Evolutionary conservation across 2,113 vertebrate genomes (phyloP).

Genomic region (Regulus satrapa): DNA sequence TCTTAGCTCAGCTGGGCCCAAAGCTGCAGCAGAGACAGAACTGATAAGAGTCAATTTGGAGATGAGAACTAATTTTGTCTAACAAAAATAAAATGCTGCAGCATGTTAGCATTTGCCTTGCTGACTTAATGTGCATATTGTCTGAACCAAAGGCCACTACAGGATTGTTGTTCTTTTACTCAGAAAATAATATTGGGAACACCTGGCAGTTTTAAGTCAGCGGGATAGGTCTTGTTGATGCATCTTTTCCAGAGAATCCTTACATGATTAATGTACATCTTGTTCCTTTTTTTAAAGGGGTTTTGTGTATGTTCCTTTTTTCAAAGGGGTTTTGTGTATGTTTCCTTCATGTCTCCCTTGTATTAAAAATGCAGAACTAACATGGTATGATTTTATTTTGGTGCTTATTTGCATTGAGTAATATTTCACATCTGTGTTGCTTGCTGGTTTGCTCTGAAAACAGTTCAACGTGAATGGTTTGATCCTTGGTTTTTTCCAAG

Average conservation of each 20-base stretch:
- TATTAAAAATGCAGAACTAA: slow-evolving; percentile 24
- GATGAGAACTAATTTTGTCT: neutral
- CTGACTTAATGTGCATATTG: neutral
- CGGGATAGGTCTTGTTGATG: neutral
- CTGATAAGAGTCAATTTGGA: neutral
- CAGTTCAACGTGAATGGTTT: neutral
- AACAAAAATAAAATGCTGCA: neutral
- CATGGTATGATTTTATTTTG: neutral
- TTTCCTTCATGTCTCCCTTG: neutral
- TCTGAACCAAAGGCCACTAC: neutral
- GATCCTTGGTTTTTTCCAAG: neutral
- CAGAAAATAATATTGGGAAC: neutral
- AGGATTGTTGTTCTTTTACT: neutral
- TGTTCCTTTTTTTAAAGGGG: neutral
- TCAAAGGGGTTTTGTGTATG: neutral
- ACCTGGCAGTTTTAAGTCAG: neutral
- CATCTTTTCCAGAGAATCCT: neutral
- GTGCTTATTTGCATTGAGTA: neutral
- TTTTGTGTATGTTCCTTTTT: neutral
- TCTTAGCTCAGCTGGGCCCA: neutral
- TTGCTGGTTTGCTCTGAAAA: neutral
- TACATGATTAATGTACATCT: neutral
- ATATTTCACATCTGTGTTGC: neutral
- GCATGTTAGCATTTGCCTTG: neutral
- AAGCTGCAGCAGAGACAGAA: neutral